Evolutionary conservation across 2,113 vertebrate genomes (phyloP).

Genomic region (Ascaphus truei): DNA sequence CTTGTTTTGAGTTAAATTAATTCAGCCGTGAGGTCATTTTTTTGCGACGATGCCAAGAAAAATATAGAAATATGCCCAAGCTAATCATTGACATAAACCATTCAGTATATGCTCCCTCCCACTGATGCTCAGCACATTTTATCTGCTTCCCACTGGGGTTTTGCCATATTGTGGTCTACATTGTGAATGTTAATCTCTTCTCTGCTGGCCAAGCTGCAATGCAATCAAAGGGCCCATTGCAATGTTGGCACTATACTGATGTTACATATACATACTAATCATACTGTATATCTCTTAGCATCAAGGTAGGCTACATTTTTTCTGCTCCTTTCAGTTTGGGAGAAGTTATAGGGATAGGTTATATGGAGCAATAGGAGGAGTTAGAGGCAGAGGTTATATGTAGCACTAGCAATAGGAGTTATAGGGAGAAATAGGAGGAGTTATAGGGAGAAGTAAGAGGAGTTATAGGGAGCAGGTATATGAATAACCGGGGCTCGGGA

Average conservation of each 20-base stretch:
- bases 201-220: background rate
- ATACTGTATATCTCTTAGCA: too few species aligned
- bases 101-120: background rate
- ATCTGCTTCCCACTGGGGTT: conserved; percentile 21
- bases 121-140: conserved; percentile 23
- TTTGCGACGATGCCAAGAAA: conserved; percentile 12
- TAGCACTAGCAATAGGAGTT: too few species aligned
- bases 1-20: conserved; percentile 13
- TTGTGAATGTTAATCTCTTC: background rate
- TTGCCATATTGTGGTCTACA: background rate
- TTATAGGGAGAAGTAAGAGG: too few species aligned
- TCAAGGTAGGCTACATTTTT: too few species aligned
- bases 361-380: too few species aligned
- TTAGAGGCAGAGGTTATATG: too few species aligned
- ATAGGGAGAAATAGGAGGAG: too few species aligned
- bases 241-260: background rate
- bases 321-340: too few species aligned
- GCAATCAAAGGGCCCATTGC: background rate
- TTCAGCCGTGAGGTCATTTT: conserved; percentile 19
- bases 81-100: conserved; percentile 34
- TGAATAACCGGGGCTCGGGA: too few species aligned
- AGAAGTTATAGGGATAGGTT: too few species aligned
- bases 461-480: too few species aligned
- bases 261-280: too few species aligned
- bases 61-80: conserved; percentile 31